Conservation (phyloP, 2,888 invertebrate genomes). For the Sminthurides aquaticus region DNA sequence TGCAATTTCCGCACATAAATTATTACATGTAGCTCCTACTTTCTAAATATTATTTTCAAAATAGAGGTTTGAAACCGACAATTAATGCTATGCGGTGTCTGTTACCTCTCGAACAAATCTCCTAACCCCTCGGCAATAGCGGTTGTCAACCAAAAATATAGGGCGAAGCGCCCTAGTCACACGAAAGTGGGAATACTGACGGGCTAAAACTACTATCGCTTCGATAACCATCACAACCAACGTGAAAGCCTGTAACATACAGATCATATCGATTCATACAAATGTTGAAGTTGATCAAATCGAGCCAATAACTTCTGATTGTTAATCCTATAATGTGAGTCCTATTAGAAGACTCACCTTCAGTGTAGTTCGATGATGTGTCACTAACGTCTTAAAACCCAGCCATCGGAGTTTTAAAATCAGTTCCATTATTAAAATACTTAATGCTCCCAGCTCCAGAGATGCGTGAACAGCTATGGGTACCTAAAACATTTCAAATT, state of each 20-base stretch:
- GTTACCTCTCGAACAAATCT: constrained; percentile 46
- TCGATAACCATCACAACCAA: constrained; percentile 73
- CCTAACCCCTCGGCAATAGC: constrained; percentile 69
- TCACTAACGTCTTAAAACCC: constrained; percentile 71
- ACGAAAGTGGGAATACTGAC: constrained; percentile 76
- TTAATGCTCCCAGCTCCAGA: constrained; percentile 67
- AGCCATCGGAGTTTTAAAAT: constrained; percentile 77
- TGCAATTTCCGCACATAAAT: constrained; percentile 51
- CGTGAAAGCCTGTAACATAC: constrained; percentile 57
- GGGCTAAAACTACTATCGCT: constrained; percentile 67
- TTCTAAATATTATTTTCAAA: too few species aligned
- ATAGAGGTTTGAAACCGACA: too few species aligned
- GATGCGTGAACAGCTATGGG: constrained; percentile 74
- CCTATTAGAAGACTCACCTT: too few species aligned
- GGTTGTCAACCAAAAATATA: constrained; percentile 79
- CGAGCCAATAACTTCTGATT: too few species aligned
- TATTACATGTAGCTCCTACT: background rate
- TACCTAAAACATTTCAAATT: constrained; percentile 50
- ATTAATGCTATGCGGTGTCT: background rate
- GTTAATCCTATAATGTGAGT: too few species aligned
- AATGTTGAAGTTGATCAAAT: background rate
- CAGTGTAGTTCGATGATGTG: constrained; percentile 74
- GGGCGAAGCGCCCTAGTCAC: constrained; percentile 79
- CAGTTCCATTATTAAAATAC: constrained; percentile 68
- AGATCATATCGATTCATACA: background rate